phyloP scores from a whole-genome alignment of 1,140 invertebrate genomes.

The Gonioctena quinquepunctata region DNA sequence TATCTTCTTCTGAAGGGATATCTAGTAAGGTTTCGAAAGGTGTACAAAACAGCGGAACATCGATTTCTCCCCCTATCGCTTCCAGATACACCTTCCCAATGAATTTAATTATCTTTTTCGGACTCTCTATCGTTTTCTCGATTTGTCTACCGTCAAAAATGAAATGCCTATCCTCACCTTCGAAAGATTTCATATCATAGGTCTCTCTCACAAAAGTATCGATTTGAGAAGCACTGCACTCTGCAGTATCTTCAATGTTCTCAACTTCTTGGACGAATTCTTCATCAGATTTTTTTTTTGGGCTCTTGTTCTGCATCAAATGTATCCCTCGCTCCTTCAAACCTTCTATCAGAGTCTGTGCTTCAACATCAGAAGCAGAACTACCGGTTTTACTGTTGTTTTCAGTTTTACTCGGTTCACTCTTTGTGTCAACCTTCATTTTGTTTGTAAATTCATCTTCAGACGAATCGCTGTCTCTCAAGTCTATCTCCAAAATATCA shows the following conservation, averaged over 20 bases:
- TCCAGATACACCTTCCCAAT: constrained; percentile 11
- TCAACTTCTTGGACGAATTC: neutral
- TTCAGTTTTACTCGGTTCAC: neutral
- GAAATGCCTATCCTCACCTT: neutral
- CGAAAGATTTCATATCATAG: neutral
- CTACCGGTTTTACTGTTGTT: neutral
- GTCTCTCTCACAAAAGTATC: neutral
- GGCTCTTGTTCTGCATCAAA: constrained; percentile 10
- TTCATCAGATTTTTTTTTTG: neutral
- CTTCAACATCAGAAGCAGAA: constrained; percentile 10
- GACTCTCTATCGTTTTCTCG: neutral
- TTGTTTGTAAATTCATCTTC: neutral
- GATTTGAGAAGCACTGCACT: neutral
- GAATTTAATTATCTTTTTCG: neutral
- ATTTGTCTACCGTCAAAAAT: neutral
- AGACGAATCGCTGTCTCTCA: neutral
- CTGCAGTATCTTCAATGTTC: no score
- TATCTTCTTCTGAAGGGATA: neutral
- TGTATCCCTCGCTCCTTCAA: constrained; percentile 16
- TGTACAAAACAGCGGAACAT: neutral
- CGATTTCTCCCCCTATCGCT: neutral
- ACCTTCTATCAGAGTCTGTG: constrained; percentile 12
- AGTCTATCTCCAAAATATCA: neutral
- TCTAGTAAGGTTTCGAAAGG: constrained; percentile 1
- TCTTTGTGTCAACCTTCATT: neutral